Base-by-base conservation (phyloP, 2,797 vertebrate species). In the Anguilla marmorata region DNA sequence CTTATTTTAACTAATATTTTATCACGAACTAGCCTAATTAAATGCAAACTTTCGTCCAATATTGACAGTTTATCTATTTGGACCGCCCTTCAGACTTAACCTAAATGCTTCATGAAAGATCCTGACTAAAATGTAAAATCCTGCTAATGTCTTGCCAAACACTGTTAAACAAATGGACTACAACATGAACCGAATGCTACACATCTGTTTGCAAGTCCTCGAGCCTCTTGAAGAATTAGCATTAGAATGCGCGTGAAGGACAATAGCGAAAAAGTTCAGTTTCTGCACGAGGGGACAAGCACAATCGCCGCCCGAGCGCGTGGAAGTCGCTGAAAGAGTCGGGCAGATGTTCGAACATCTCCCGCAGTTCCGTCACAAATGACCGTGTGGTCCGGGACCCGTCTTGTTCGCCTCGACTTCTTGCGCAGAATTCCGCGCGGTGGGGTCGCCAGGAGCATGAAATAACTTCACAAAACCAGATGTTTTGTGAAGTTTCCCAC, bases 341-440 rank as follows among this genome's bases (percentile, higher is more conserved):
- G n/a, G 72, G 48, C 86, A 87, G 86, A 87, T 87, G 86, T 87
- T 21, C 72, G 50, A 69, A 87, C 86, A 87, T 87, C 86, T 87
- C 86, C 86, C 86, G 72, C 69, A 79, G 86, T 54, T 76, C 66
- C 52, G 60, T 48, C 33, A 72, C 12, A 12, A 87, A 58, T 56
- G 86, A 80, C 72, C 86, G 52, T 33, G 54, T 14, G 41, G 21
- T 48, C 19, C 41, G 8, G 14, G 21, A 86, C 37, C 9, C 0
- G 12, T n/a, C 33, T 41, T 6, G 24, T 50, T 41, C 41, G 63
- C 37, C 56, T 69, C 41, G 9, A 58, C 37, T 69, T 33, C 8
- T 30, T 5, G 19, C n/a, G 54, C 85, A 12, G 33, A 60, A n/a
- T 56, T 24, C 84, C 30, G 58, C 19, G 14, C 30, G 37, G 12